Percentiles rank a stretch among this genome's conserved stretches.
Conservation (phyloP, 2,888 invertebrate species). For the Buathra laborator region DNA sequence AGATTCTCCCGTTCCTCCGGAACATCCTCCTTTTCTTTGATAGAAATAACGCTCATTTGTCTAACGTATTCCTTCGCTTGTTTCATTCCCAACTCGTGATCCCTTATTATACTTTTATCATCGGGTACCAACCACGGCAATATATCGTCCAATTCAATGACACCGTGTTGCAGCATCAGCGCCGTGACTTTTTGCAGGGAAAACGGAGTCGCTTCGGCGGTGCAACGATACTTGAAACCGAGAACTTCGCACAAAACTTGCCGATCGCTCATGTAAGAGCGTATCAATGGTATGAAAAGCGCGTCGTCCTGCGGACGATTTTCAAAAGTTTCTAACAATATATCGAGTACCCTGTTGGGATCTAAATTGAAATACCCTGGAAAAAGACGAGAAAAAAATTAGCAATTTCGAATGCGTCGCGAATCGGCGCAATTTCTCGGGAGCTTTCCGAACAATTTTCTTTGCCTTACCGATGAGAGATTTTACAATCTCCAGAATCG, state of each 20-base stretch:
- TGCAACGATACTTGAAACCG: slow-evolving; percentile 94
- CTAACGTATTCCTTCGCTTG: slow-evolving; percentile 95
- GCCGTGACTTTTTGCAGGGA: slow-evolving; percentile 96
- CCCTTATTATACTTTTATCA: slow-evolving; percentile 92
- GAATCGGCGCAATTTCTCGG: neutral
- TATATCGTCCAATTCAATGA: slow-evolving; percentile 95
- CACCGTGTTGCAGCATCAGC: slow-evolving; percentile 93
- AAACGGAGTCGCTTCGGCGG: slow-evolving; percentile 89
- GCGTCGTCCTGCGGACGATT: slow-evolving; percentile 91
- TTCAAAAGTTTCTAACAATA: slow-evolving; percentile 98
- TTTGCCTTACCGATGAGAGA: slow-evolving; percentile 93
- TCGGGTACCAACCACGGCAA: slow-evolving; percentile 97
- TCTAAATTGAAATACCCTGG: slow-evolving; percentile 99
- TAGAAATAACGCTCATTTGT: slow-evolving; percentile 93
- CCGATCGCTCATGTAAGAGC: slow-evolving; percentile 95
- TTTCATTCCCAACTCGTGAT: slow-evolving; percentile 93
- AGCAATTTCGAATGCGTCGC: neutral
- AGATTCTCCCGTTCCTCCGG: slow-evolving; percentile 90
- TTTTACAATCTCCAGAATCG: slow-evolving; percentile 94
- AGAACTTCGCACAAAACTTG: slow-evolving; percentile 97
- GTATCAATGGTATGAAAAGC: slow-evolving; percentile 94
- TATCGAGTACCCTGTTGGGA: slow-evolving; percentile 98
- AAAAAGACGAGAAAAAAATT: slow-evolving; percentile 65
- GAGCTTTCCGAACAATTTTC: neutral
- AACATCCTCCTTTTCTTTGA: slow-evolving; percentile 91